phyloP scores from a whole-genome alignment of 2,888 invertebrate genomes.

The Hypomecis atomaria region DNA sequence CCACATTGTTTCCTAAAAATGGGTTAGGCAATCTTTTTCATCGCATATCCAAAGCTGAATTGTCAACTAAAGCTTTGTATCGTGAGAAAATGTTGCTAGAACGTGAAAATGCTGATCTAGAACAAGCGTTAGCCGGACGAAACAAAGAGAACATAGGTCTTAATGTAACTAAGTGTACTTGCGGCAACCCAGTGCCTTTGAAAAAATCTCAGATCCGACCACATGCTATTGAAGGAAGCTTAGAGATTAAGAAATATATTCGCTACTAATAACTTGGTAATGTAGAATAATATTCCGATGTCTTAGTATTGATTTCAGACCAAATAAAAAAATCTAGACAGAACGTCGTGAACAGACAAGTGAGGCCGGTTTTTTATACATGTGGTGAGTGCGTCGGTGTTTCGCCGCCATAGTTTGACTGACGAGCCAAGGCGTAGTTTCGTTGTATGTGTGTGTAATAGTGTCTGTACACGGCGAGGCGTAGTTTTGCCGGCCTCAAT shows the following conservation, averaged over 20 bases:
- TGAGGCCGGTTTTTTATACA: too few relatives aligned
- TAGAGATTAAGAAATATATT: conserved; percentile 10
- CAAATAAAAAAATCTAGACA: too few relatives aligned
- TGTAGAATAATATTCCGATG: too few relatives aligned
- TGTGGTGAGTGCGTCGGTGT: too few relatives aligned
- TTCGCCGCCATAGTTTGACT: too few relatives aligned
- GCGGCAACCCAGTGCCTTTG: not conserved
- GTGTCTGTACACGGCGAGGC: too few relatives aligned
- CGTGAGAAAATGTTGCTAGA: conserved; percentile 9
- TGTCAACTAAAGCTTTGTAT: conserved; percentile 7
- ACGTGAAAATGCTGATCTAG: conserved; percentile 24
- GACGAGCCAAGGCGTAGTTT: too few relatives aligned
- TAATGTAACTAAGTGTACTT: not conserved
- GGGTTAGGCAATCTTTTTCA: conserved; percentile 5
- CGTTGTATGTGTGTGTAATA: too few relatives aligned
- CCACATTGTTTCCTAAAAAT: not conserved
- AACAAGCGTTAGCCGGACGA: not conserved
- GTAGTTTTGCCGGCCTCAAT: too few relatives aligned
- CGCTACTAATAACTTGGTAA: not conserved
- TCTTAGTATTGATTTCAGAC: too few relatives aligned
- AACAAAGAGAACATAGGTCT: not conserved
- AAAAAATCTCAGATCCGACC: not conserved
- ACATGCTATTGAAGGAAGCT: conserved; percentile 6
- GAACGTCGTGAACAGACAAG: too few relatives aligned
- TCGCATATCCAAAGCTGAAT: conserved; percentile 6